Conservation (phyloP, 1,140 invertebrate species). For the Coelopa frigida region DNA sequence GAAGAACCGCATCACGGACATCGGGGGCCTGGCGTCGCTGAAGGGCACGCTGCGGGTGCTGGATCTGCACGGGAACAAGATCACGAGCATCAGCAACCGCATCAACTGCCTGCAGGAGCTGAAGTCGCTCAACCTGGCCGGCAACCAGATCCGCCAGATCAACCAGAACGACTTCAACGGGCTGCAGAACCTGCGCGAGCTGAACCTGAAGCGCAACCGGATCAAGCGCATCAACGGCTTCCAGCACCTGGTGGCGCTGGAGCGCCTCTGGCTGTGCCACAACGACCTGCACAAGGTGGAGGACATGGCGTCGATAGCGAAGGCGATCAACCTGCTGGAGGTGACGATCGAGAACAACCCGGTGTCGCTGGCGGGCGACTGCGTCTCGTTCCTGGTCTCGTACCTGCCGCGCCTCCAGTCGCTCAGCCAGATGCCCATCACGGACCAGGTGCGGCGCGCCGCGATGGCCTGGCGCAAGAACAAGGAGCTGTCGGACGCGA, state of each 20-base stretch:
- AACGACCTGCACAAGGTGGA: constrained; percentile 59
- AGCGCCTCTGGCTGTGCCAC: constrained; percentile 43
- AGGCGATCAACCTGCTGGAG: constrained; percentile 66
- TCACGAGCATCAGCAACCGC: constrained; percentile 50
- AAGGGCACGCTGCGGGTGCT: constrained; percentile 53
- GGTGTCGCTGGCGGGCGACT: constrained; percentile 63
- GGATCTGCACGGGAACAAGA: constrained; percentile 86
- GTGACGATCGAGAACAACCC: constrained; percentile 84
- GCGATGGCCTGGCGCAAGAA: constrained; percentile 68
- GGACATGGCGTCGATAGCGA: constrained; percentile 68
- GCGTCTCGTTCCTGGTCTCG: constrained; percentile 69
- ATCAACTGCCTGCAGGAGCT: constrained; percentile 59
- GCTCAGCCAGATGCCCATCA: constrained; percentile 67
- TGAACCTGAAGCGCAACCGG: constrained; percentile 81
- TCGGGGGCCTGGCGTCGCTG: constrained; percentile 31
- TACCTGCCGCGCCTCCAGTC: constrained; percentile 63
- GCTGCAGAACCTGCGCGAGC: constrained; percentile 66
- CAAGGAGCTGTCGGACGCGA: constrained; percentile 62
- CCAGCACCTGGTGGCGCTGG: constrained; percentile 53
- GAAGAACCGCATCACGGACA: constrained; percentile 68
- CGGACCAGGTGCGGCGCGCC: constrained; percentile 63
- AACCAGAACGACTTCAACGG: constrained; percentile 67
- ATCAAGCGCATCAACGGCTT: constrained; percentile 74
- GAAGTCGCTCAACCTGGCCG: constrained; percentile 85
- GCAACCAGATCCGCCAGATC: constrained; percentile 74